A percentile compares a stretch with the other conserved stretches of the same genome.
Conservation (phyloP, 2,797 vertebrate species). For the Rachycentron canadum region DNA sequence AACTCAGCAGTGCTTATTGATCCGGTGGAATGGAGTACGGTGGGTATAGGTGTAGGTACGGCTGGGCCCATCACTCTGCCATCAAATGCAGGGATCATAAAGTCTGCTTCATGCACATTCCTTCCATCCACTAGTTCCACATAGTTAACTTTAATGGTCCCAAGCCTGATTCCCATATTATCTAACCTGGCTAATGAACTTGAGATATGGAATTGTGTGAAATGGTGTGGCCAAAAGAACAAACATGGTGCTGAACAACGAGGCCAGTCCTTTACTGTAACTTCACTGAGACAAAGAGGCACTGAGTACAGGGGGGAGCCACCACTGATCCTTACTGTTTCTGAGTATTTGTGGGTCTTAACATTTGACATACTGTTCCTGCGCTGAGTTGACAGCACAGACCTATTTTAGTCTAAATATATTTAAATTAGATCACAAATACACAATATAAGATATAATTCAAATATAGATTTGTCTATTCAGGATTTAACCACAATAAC, state of each 20-base stretch:
- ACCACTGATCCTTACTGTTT: not conserved
- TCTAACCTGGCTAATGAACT: constrained; percentile 46
- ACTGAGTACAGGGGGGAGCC: not conserved
- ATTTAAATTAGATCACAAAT: too few relatives aligned
- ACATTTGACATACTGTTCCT: not conserved
- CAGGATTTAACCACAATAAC: too few relatives aligned
- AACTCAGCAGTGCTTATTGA: constrained; percentile 69
- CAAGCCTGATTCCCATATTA: constrained; percentile 29
- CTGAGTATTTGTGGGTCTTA: not conserved
- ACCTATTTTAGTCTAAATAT: not conserved
- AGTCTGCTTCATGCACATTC: constrained; percentile 26
- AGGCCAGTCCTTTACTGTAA: constrained; percentile 12
- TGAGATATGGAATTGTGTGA: constrained; percentile 43
- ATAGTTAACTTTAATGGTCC: constrained; percentile 51
- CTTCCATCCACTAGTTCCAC: constrained; percentile 44
- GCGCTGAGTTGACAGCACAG: not conserved
- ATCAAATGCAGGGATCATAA: constrained; percentile 32
- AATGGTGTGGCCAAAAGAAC: constrained; percentile 32
- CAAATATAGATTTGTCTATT: too few relatives aligned
- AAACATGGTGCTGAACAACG: constrained; percentile 37
- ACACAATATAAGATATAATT: too few relatives aligned
- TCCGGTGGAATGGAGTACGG: constrained; percentile 51
- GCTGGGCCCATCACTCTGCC: constrained; percentile 4
- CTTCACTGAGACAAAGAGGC: constrained; percentile 6
- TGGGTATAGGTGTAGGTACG: not conserved